Evolutionary conservation across 2,797 vertebrate species (phyloP), one percentile per base, ranked within the genome.

Genomic region (Poecilia gillii): DNA sequence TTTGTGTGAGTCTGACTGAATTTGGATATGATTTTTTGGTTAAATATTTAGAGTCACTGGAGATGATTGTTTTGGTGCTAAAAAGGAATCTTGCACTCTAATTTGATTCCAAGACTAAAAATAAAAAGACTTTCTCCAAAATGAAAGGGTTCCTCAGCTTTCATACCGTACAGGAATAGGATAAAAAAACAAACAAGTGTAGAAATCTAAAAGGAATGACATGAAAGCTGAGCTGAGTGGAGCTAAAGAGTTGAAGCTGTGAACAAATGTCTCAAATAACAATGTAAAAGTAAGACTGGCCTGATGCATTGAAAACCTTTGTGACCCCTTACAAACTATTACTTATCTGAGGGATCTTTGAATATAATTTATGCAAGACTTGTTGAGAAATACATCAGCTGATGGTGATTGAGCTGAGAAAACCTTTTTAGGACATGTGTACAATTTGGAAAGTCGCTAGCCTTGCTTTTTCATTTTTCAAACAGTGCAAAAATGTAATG

Each of bases 41-140:
- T 36, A 8, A 66, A 36, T 75, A 72, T 80, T 3, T 73, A 59
- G 3, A 3, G 13, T 79, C 49, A 57, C 2, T 45, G 62, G 59
- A 66, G 16, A 39, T 20, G 18, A 39, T 66, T 66, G 62, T 66
- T 20, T 66, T 66, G 39, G 31, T 55, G 74, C 82, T 78, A 70
- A 66, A 20, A 20, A 66, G 33, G 18, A 36, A 62, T 33, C 6
- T 13, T 59, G n/a, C 5, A 31, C 55, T 62, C 31, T 62, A 33
- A 33, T 16, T 62, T 20, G 33, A 36, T 66, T 36, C 18, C 33
- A 36, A 20, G 31, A 20, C 31, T 36, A 14, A 36, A 18, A 64
- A 20, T 51, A 20, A 20, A 20, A 20, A 36, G 5, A 20, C 62
- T 20, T 36, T 64, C 62, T 36, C 62, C 62, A 36, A 18, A 18